These are phyloP conservation scores for Epicampocera succincta DNA, from an alignment of 2,888 invertebrate species.

Conservation along the genomic window DNA sequence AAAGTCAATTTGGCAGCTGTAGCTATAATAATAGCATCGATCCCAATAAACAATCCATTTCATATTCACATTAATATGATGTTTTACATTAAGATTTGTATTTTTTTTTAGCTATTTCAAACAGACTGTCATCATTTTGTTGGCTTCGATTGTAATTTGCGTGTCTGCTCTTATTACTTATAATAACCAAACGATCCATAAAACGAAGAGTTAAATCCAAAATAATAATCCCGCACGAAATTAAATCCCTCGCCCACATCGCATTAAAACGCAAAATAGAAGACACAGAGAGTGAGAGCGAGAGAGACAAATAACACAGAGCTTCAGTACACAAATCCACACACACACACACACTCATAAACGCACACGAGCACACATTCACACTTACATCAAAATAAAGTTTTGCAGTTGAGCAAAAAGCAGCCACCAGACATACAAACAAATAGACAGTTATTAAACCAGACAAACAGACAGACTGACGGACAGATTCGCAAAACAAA, in stretches of 20 bases:
- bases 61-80: too few species aligned
- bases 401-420: constrained; percentile 43
- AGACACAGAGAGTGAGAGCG: constrained; percentile 1
- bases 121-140: constrained; percentile 8
- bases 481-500: constrained; percentile 25
- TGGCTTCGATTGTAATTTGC: constrained; percentile 58
- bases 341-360: constrained; percentile 13
- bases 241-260: constrained; percentile 81
- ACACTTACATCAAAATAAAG: constrained; percentile 9
- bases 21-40: too few species aligned
- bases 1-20: too few species aligned
- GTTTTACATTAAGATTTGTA: too few species aligned
- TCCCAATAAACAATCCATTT: too few species aligned
- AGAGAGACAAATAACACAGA: constrained; percentile 27
- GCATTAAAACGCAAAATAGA: constrained; percentile 33
- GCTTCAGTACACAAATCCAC: constrained; percentile 37
- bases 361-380: too few species aligned
- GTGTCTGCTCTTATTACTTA: constrained; percentile 68
- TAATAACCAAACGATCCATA: constrained; percentile 79
- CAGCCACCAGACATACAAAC: constrained; percentile 35
- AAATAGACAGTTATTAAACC: constrained; percentile 41
- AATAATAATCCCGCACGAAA: constrained; percentile 81
- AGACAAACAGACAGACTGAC: constrained; percentile 25
- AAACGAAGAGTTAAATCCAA: constrained; percentile 81
- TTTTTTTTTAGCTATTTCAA: background rate